Conservation (phyloP, 1,140 invertebrate genomes). For the Drosophila teissieri region DNA sequence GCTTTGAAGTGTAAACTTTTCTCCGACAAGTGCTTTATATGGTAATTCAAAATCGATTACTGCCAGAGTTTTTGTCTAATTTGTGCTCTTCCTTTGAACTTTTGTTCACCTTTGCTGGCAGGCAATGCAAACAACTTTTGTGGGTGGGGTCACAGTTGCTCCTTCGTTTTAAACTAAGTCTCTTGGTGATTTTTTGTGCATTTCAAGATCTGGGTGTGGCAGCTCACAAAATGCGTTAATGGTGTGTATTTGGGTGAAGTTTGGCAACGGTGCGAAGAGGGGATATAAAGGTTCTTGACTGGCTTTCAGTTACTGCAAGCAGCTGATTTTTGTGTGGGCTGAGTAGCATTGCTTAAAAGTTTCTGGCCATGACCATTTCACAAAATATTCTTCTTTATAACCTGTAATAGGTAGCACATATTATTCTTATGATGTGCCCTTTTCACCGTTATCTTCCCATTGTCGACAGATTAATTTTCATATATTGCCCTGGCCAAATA, state of each 20-base stretch:
- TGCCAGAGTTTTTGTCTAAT: conserved; percentile 37
- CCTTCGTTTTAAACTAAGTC: conserved; percentile 14
- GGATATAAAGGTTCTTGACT: conserved; percentile 5
- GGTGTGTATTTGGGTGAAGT: conserved; percentile 44
- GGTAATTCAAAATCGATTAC: conserved; percentile 61
- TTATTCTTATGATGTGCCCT: background rate
- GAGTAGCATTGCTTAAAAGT: too few species aligned
- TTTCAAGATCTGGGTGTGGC: conserved; percentile 55
- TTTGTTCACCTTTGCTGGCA: conserved; percentile 37
- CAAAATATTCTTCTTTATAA: too few species aligned
- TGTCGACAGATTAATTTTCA: background rate
- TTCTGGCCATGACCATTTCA: too few species aligned
- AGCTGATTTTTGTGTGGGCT: background rate
- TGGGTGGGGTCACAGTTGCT: conserved; percentile 27
- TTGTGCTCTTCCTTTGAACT: conserved; percentile 43
- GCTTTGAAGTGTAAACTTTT: conserved; percentile 41
- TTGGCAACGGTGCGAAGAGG: conserved; percentile 33
- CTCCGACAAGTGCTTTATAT: conserved; percentile 24
- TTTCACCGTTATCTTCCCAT: background rate
- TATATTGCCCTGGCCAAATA: background rate
- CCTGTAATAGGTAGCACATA: too few species aligned
- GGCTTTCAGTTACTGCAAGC: background rate
- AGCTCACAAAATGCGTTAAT: conserved; percentile 23
- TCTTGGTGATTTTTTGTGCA: conserved; percentile 31
- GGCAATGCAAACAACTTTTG: conserved; percentile 15